A percentile compares a stretch with the other conserved stretches of the same genome.
phyloP scores from a whole-genome alignment of 53 echinoderm and acorn worm genomes.

The Pentamera pediparva region DNA sequence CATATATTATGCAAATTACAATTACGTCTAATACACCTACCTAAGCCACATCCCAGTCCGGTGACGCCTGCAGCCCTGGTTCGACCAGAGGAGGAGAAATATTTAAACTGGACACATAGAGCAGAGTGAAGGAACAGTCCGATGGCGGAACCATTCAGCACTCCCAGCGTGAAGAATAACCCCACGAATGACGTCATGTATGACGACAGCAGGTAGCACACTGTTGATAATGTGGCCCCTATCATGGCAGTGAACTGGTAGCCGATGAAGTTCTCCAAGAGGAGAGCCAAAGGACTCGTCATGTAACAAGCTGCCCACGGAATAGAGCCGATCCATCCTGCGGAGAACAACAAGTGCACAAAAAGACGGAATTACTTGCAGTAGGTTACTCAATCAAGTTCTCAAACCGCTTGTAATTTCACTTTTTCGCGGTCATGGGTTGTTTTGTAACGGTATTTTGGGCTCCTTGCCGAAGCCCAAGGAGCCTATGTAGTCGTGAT shows the following conservation, averaged over 20 bases:
- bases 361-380: no score
- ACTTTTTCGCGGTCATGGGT: no score
- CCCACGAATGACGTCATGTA: neutral
- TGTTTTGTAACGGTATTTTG: no score
- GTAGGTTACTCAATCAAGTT: no score
- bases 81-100: constrained; percentile 8
- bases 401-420: no score
- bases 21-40: no score
- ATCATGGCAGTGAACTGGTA: neutral
- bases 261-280: constrained; percentile 1
- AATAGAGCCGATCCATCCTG: constrained; percentile 21
- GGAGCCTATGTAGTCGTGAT: no score
- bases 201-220: neutral
- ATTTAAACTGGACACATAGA: constrained; percentile 2
- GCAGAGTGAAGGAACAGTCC: constrained; percentile 3
- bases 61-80: neutral
- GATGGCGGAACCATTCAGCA: neutral
- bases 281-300: neutral
- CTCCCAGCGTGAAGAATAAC: neutral
- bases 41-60: neutral
- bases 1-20: no score
- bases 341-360: no score
- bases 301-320: constrained; percentile 1
- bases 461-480: no score
- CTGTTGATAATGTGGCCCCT: neutral